Conservation (phyloP, 2,797 vertebrate species). For the Helostoma temminkii region DNA sequence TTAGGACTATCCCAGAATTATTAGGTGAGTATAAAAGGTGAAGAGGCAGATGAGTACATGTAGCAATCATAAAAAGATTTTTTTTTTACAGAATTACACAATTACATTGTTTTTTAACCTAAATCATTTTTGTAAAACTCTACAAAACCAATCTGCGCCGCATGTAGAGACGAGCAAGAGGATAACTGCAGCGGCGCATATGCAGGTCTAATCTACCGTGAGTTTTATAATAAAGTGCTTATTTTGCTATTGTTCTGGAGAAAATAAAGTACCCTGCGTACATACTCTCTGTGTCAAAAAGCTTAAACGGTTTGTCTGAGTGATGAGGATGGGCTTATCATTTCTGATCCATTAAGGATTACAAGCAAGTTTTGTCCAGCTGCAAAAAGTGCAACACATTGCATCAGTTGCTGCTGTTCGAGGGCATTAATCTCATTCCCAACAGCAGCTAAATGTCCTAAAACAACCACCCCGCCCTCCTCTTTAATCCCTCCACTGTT, state of each 20-base stretch:
- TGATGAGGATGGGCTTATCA: conserved; percentile 64
- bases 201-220: conserved; percentile 62
- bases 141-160: conserved; percentile 63
- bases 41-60: conserved; percentile 16
- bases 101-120: conserved; percentile 40
- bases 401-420: conserved; percentile 58
- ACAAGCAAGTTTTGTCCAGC: conserved; percentile 65
- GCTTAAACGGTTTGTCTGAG: conserved; percentile 66
- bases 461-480: conserved; percentile 55
- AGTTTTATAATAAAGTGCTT: conserved; percentile 69
- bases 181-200: conserved; percentile 68
- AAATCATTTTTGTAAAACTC: conserved; percentile 68
- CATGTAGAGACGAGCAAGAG: conserved; percentile 63
- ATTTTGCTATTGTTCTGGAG: conserved; percentile 59
- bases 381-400: conserved; percentile 71
- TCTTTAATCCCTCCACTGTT: conserved; percentile 71
- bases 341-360: conserved; percentile 78
- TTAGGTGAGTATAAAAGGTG: conserved; percentile 17
- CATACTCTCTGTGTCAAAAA: conserved; percentile 47
- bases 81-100: conserved; percentile 32
- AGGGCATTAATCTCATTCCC: conserved; percentile 75
- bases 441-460: conserved; percentile 69
- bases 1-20: background rate
- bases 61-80: conserved; percentile 51
- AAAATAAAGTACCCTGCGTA: conserved; percentile 36